Percentiles rank a stretch among this genome's conserved stretches.
phyloP scores from a whole-genome alignment of 1,140 invertebrate genomes.

The Bombus sibiricus region DNA sequence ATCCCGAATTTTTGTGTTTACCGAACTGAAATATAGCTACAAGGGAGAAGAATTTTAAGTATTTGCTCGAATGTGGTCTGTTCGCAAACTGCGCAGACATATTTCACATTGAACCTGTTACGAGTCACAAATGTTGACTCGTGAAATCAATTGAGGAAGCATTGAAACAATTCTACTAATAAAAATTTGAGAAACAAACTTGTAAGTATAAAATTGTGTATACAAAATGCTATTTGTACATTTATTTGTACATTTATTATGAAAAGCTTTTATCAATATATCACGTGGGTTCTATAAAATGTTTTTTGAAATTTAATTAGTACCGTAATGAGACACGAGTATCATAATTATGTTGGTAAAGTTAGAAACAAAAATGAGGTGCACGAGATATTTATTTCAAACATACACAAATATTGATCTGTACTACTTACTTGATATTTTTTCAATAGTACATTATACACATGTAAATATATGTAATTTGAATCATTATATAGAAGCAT shows the following conservation, averaged over 20 bases:
- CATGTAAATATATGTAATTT: neutral
- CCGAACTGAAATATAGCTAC: neutral
- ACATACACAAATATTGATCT: neutral
- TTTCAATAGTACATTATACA: neutral
- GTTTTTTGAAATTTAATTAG: no score
- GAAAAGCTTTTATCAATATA: no score
- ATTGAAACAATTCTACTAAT: neutral
- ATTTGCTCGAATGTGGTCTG: neutral
- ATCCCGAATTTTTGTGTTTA: slow-evolving; percentile 18
- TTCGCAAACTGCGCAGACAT: neutral
- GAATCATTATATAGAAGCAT: neutral
- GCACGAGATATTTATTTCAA: no score
- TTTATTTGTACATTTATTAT: no score
- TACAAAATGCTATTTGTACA: no score
- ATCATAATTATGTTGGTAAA: no score
- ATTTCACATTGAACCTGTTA: neutral
- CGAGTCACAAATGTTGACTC: neutral
- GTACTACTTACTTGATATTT: neutral
- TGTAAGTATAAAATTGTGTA: no score
- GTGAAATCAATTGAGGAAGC: neutral
- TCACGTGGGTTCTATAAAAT: no score
- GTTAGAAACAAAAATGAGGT: no score
- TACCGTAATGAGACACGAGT: no score
- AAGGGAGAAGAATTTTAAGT: neutral
- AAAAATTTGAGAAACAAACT: neutral